Base-by-base conservation (phyloP, 2,797 vertebrate genomes). In the Peromyscus melanophrys region DNA sequence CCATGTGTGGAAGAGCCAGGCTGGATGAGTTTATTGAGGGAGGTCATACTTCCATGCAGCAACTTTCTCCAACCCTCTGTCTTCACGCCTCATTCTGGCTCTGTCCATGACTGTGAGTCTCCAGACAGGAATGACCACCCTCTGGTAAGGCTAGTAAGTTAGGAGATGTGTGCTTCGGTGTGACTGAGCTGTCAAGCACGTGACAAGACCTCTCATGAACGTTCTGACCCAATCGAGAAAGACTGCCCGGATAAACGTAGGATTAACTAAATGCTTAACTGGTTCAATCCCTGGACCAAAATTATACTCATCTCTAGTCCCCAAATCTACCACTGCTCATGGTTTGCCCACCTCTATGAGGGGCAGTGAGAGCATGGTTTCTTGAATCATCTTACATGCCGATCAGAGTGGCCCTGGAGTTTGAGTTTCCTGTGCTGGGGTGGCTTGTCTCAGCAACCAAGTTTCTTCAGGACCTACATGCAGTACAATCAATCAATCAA, bases 201-300 rank as follows among this genome's bases (percentile, higher is more conserved):
- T 90, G 57, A 49, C 1, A 65, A 90, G 69, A 52, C 16, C 46
- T 89, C 29, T 31, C 78, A 55, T 9, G n/a, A 90, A 29, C 31
- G 40, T 89, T 89, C 46, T 73, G 14, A 89, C 65, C 49, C 57
- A 77, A 73, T n/a, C 31, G 25, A 80, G 76, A 92, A 90, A 90
- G 46, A 2, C 87, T 90, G 69, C 40, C 67, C 46, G 46, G 43
- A 57, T 71, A 78, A 65, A 65, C 95, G 87, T 65, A 31, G 59
- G 37, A 37, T 86, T 96, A 89, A 90, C 78, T 95, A 80, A 69
- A 93, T 80, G 85, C 59, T 75, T 55, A 95, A 21, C 23, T 89
- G 14, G 0, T 84, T 94, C 12, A 81, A n/a, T 92, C 73, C 52
- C 57, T 40, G 14, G 4, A 90, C 12, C 34, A 82, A 95, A 95